Base-by-base conservation (phyloP, 2,888 invertebrate species). In the Epinotia nisella region DNA sequence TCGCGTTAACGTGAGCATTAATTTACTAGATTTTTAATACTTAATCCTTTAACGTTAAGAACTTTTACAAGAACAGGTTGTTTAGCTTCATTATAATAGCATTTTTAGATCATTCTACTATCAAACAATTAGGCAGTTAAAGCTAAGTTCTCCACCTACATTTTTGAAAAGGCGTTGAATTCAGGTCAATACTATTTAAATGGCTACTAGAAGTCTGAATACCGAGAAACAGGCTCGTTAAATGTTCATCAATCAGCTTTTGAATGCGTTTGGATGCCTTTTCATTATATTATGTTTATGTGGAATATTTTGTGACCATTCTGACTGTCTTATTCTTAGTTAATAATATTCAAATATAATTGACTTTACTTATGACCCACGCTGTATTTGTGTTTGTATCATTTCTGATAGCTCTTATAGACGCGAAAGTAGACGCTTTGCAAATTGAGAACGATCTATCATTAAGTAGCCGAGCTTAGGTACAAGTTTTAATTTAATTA, bases 51-150 rank as follows among this genome's bases (percentile, higher is more conserved):
- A n/a, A 2, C 19, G 19, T 19, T 53, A 19, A 19, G 53, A 10
- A 21, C 9, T 3, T 55, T 11, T 2, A 19, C 0, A 3, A 55
- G 21, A 55, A 55, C 21, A 55, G 3, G 2, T 13, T 3, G 5
- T 35, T 35, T 13, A 41, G 41, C 41, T 41, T 11, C 11, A 41
- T 41, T 41, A n/a, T 29, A 58, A 24, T 21, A 39, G 17, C 19
- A 77, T 79, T 76, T 75, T 72, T 39, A 75, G 71, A 75, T 68
- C 76, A 78, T 76, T 77, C 60, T 77, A 74, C 70, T 70, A 65
- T 64, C 72, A 72, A 77, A 78, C 79, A 80, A 79, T 80, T 78
- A 73, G 70, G 75, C 76, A 68, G 78, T 78, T 76, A 76, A 76
- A 71, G 74, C 77, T 78, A 73, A 74, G 71, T 29, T 76, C 71